Evolutionary conservation across 2,113 vertebrate genomes (phyloP).

Genomic region (Otis tarda): DNA sequence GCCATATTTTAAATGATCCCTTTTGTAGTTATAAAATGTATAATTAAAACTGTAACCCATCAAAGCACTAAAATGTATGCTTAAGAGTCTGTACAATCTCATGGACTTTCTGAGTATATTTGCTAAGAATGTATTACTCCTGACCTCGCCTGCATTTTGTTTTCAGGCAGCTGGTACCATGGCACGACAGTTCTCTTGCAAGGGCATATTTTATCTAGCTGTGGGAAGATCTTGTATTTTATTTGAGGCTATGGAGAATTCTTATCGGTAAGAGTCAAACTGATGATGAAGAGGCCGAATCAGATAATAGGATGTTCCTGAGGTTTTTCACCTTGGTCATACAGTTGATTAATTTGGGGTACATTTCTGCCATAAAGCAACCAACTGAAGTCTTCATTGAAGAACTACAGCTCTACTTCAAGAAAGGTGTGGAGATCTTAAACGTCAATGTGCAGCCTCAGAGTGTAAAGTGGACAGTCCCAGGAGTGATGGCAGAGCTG

Average conservation of each 20-base stretch:
- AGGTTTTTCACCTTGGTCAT: background rate
- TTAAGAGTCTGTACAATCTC: background rate
- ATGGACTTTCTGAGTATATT: background rate
- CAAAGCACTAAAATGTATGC: background rate
- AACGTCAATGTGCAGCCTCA: background rate
- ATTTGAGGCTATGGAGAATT: background rate
- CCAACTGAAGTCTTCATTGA: background rate
- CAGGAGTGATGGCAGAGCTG: background rate
- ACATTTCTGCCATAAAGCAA: background rate
- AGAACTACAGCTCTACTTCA: background rate
- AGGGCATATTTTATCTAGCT: background rate
- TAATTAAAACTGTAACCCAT: slow-evolving; percentile 31
- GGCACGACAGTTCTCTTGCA: background rate
- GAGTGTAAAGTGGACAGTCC: background rate
- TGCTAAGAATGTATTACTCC: background rate
- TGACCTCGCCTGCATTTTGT: background rate
- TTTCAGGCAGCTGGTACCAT: background rate
- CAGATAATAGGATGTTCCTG: background rate
- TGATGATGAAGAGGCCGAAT: background rate
- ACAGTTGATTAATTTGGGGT: background rate
- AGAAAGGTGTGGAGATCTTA: background rate
- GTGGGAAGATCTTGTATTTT: background rate
- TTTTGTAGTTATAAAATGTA: slow-evolving; percentile 10
- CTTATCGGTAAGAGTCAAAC: background rate
- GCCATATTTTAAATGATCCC: background rate